These are phyloP conservation scores for Peromyscus maniculatus DNA, from an alignment of 2,113 vertebrate genomes.

Conservation along the genomic window DNA sequence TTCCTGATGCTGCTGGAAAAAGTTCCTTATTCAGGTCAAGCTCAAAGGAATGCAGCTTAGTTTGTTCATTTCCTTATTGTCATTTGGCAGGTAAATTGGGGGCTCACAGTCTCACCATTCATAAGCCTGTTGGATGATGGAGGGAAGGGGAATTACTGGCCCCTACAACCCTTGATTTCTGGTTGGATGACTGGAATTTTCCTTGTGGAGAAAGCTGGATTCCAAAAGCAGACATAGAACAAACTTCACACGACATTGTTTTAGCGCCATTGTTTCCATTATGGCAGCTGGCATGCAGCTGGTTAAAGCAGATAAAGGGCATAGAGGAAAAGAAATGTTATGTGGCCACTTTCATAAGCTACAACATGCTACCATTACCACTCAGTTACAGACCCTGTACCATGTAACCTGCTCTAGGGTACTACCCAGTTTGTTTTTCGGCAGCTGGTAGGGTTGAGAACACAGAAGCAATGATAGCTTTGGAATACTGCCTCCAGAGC, in stretches of 20 bases:
- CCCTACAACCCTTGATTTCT: neutral
- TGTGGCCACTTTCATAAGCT: constrained; percentile 5
- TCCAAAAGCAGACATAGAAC: constrained; percentile 31
- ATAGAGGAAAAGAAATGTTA: neutral
- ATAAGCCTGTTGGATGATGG: neutral
- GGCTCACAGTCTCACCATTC: neutral
- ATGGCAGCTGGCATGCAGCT: neutral
- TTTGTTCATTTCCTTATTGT: neutral
- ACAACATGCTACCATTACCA: neutral
- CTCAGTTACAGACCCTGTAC: neutral
- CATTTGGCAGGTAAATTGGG: neutral
- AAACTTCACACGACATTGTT: neutral
- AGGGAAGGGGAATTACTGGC: neutral
- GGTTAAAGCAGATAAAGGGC: constrained; percentile 17
- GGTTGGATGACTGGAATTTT: neutral
- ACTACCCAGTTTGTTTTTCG: neutral
- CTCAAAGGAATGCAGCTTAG: neutral
- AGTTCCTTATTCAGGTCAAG: neutral
- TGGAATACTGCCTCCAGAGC: neutral
- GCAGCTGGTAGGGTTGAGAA: neutral
- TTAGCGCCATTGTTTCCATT: neutral
- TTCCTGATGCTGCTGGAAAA: neutral
- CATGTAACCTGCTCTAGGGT: neutral
- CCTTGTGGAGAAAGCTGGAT: neutral
- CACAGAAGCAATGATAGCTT: neutral